Evolutionary conservation across 2,888 invertebrate species (phyloP).

Genomic region (Drosophila koepferae): DNA sequence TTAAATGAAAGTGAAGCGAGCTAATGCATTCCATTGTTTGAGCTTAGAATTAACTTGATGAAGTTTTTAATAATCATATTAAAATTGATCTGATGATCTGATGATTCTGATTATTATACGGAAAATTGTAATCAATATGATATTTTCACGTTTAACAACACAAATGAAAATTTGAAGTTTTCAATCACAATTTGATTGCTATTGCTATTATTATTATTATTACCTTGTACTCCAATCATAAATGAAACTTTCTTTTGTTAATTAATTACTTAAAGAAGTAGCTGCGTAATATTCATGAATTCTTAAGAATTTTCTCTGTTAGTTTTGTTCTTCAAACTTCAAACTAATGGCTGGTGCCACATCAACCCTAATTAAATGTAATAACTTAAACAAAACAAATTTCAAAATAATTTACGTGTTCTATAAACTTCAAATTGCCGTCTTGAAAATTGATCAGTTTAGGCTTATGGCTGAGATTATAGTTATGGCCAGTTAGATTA

Average conservation of each 20-base stretch:
- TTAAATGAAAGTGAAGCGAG: slow-evolving; percentile 30
- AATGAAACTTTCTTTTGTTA: background rate
- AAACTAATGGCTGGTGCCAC: background rate
- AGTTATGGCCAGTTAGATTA: slow-evolving; percentile 24
- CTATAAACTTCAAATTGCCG: slow-evolving; percentile 15
- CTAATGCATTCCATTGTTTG: background rate
- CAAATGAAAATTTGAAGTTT: background rate
- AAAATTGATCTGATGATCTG: background rate
- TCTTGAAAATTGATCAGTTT: slow-evolving; percentile 41
- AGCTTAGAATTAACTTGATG: background rate
- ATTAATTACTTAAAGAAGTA: background rate
- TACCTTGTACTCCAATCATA: too few species aligned
- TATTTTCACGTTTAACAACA: background rate
- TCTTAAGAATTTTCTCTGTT: background rate
- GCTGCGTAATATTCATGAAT: background rate
- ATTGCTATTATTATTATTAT: background rate
- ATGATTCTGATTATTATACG: background rate
- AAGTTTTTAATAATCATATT: background rate
- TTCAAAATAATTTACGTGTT: slow-evolving; percentile 13
- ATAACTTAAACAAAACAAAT: slow-evolving; percentile 3
- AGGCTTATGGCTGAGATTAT: slow-evolving; percentile 33
- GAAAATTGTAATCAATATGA: background rate
- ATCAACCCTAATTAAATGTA: slow-evolving; percentile 2
- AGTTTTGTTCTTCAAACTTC: background rate
- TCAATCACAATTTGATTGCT: background rate